Base-by-base conservation (phyloP, 2,888 invertebrate species). In the Caenorhabditis zanzibari region DNA sequence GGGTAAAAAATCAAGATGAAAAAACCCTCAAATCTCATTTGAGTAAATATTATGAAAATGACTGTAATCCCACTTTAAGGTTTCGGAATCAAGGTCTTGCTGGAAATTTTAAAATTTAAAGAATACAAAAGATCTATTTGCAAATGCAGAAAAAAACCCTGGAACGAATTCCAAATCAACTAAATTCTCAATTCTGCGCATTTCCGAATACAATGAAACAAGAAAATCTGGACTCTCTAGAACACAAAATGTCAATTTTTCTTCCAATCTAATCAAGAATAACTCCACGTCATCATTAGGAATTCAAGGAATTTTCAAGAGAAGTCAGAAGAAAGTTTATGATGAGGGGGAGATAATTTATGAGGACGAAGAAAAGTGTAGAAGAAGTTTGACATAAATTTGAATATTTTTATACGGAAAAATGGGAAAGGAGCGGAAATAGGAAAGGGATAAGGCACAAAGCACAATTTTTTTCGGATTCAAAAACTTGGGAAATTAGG, bases 291-390 rank as follows among this genome's bases (percentile, higher is more conserved):
- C 41, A 56, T 56, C 49, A 68, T 52, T 69, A n/a, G 22, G 24
- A 56, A 59, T 59, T 44, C 52, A 6, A 16, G 24, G 38, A 56
- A 54, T 14, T 32, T 7, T 61, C n/a, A 54, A 71, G 26, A 68
- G 19, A 41, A 26, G 38, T 38, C 6, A 35, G 41, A 28, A 59
- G 28, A 32, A 38, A 44, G 24, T 61, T 61, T 61, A 41, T 44
- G 63, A 28, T 24, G 35, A 61, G 61, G 38, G 28, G 28, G 44
- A 9, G 24, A 71, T 68, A 68, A 68, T 71, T 56, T 71, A 58
- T 71, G 69, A 38, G 22, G 26, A 68, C n/a, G n/a, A 38, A 12
- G 6, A 7, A 32, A 32, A 6, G 32, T 32, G 7, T 32, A 32
- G 5, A 2, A 10, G 10, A 38, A 38, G 10, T n/a, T 26, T 22